Conservation (phyloP, 2,113 vertebrate species). For the Zingel zingel region DNA sequence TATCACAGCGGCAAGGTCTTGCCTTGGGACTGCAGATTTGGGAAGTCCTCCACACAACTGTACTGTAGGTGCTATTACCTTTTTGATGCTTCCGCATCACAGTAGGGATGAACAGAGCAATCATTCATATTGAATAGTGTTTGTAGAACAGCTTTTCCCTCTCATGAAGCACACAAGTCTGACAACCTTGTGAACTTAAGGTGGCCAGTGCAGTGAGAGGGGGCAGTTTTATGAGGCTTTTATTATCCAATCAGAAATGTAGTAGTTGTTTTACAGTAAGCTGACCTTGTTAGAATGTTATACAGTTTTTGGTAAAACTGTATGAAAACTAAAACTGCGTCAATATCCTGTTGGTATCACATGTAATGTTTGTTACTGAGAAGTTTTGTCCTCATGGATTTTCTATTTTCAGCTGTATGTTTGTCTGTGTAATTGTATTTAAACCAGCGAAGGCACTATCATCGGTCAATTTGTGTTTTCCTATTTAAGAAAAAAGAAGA, state of each 20-base stretch:
- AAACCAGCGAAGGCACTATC: background rate
- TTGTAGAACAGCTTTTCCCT: background rate
- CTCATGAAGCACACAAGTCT: background rate
- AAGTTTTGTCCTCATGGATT: background rate
- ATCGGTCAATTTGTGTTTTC: background rate
- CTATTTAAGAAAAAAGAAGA: background rate
- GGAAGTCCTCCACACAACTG: no score
- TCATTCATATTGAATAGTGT: conserved; percentile 26
- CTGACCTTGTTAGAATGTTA: background rate
- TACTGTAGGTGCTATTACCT: background rate
- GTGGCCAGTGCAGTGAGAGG: background rate
- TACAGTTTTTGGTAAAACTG: background rate
- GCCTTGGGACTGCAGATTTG: background rate
- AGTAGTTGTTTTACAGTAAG: background rate
- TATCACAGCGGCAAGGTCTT: no score
- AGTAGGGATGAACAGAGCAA: background rate
- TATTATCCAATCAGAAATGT: conserved; percentile 12
- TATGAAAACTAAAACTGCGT: conserved; percentile 6
- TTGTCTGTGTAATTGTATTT: conserved; percentile 20
- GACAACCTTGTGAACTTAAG: background rate
- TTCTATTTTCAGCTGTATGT: background rate
- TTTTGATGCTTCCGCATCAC: background rate
- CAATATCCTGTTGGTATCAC: conserved; percentile 19
- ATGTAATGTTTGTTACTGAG: conserved; percentile 13
- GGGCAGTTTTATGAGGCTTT: background rate